Percentiles rank a stretch among this genome's conserved stretches.
These are phyloP conservation scores for Patella caerulea DNA, from an alignment of 2,888 invertebrate genomes.

Conservation along the genomic window DNA sequence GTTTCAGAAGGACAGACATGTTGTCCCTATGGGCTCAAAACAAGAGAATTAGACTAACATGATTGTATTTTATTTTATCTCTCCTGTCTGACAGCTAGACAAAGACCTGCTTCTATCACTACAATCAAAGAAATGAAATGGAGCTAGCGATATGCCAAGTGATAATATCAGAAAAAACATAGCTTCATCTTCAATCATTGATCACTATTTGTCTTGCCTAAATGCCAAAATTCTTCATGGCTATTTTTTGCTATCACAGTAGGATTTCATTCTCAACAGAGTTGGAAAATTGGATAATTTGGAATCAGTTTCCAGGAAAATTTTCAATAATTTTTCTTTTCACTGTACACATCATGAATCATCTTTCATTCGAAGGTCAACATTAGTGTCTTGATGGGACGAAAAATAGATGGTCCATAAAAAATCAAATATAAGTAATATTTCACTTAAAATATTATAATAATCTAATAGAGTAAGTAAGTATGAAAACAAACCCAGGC, in stretches of 20 bases:
- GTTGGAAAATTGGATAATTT: background rate
- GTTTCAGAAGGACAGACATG: too few relatives aligned
- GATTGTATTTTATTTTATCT: background rate
- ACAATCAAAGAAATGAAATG: conserved; percentile 11
- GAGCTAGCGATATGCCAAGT: conserved; percentile 6
- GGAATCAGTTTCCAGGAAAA: conserved; percentile 6
- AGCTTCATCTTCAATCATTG: conserved; percentile 10
- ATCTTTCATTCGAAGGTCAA: too few relatives aligned
- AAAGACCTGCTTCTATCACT: background rate
- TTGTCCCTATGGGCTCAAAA: too few relatives aligned
- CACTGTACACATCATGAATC: too few relatives aligned
- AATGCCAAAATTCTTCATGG: background rate
- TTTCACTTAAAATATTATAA: too few relatives aligned
- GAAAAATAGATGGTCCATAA: too few relatives aligned
- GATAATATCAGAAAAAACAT: conserved; percentile 10
- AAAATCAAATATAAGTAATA: too few relatives aligned
- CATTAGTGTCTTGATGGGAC: too few relatives aligned
- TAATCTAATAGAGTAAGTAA: too few relatives aligned
- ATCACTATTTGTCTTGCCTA: conserved; percentile 5
- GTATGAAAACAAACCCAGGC: too few relatives aligned
- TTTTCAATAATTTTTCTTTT: background rate
- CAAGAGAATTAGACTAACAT: too few relatives aligned
- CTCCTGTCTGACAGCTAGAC: background rate
- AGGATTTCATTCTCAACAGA: background rate
- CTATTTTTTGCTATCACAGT: conserved; percentile 7